Evolutionary conservation across 2,113 vertebrate genomes (phyloP), one percentile per base, ranked within the genome.

Genomic region (Panthera uncia): DNA sequence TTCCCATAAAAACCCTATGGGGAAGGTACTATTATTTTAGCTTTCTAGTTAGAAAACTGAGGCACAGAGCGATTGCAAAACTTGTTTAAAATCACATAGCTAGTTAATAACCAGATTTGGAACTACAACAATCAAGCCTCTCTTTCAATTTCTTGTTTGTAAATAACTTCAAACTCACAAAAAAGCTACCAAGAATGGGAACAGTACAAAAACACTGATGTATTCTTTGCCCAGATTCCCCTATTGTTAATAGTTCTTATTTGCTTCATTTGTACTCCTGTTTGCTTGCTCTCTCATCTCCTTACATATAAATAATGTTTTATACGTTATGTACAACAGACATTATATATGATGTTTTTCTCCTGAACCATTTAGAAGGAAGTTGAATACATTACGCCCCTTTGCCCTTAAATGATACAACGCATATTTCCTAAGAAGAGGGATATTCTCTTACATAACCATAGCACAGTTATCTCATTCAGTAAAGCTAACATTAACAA

Each of bases 321-420:
- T 73, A n/a, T 16, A 27, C 68, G 21, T 82, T 66, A 50, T 48
- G 18, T 48, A 69, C 19, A 55, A n/a, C 16, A 41, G 33, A n/a
- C 61, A 55, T 14, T 61, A 76, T 41, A 38, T 48, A 31, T 76
- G 10, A 5, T 25, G 27, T 69, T 45, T 45, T 96, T 89, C 27
- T 65, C 50, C 69, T 82, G 38, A 92, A 36, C 4, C 23, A 66
- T 81, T 86, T 71, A n/a, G 38, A 69, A 93, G 23, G 63, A 79
- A 83, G 1, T 68, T 65, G n/a, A 94, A 80, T 91, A 50, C 21
- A 91, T 81, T 33, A 69, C 27, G 29, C 1, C 14, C 13, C 3
- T 89, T 94, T 89, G 1, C 45, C 52, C 50, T 93, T 89, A 94
- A 94, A 86, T 92, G 97, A 89, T 95, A 89, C 61, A 97, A 45